Percentiles rank a stretch among this genome's conserved stretches.
Conservation (phyloP, 2,113 vertebrate species). For the Cebus imitator region DNA sequence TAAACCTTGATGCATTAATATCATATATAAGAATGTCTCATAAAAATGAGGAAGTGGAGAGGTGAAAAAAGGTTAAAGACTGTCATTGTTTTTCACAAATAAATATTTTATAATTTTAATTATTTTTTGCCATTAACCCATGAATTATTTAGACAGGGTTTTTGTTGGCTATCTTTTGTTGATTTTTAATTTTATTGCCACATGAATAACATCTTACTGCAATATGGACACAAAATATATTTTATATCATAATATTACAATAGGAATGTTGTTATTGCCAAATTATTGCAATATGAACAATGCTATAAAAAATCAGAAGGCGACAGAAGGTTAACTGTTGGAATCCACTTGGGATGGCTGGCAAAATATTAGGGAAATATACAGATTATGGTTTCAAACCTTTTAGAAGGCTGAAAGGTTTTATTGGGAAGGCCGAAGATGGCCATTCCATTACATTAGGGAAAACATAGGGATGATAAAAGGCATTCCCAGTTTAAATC, state of each 20-base stretch:
- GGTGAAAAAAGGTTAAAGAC: background rate
- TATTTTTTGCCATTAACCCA: background rate
- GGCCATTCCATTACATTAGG: too few species aligned
- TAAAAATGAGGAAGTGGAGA: background rate
- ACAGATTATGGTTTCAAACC: too few species aligned
- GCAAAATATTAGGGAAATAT: too few species aligned
- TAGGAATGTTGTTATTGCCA: background rate
- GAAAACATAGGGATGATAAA: too few species aligned
- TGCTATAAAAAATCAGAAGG: background rate
- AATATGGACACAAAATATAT: background rate
- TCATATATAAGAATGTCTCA: background rate
- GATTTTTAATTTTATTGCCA: background rate
- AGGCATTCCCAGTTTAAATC: too few species aligned
- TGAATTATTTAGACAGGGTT: background rate
- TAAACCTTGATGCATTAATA: background rate
- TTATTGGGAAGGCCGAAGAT: too few species aligned
- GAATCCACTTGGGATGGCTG: too few species aligned
- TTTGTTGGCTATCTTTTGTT: background rate
- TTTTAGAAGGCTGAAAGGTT: too few species aligned
- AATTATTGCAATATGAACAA: background rate
- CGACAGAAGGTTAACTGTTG: too few species aligned
- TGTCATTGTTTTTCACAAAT: background rate
- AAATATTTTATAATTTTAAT: constrained; percentile 5
- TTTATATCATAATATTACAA: background rate
- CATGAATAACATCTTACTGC: background rate